These are phyloP conservation scores for Noctua janthe DNA, from an alignment of 2,888 invertebrate species.

Conservation along the genomic window DNA sequence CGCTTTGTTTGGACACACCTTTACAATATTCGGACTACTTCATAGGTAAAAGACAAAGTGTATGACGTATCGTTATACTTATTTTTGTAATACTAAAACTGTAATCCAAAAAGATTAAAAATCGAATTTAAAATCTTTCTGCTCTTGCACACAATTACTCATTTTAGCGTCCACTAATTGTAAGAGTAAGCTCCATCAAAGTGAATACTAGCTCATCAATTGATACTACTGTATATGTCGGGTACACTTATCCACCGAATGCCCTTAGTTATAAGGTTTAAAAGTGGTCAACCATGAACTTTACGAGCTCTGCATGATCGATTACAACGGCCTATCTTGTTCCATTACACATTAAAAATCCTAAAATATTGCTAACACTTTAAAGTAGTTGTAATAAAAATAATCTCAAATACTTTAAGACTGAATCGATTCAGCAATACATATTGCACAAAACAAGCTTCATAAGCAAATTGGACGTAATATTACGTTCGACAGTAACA, in stretches of 20 bases:
- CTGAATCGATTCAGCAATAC: conserved; percentile 52
- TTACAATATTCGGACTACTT: conserved; percentile 39
- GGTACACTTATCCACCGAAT: neutral
- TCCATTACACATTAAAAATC: conserved; percentile 39
- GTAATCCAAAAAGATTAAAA: conserved; percentile 63
- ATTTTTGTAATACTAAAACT: conserved; percentile 43
- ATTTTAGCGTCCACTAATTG: conserved; percentile 1
- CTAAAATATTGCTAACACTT: conserved; percentile 57
- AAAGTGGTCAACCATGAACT: neutral
- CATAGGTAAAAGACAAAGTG: conserved; percentile 44
- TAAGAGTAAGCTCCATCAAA: neutral
- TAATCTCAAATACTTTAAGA: conserved; percentile 61
- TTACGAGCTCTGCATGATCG: neutral
- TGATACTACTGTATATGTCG: neutral
- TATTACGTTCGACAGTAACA: conserved; percentile 68
- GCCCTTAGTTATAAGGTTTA: neutral
- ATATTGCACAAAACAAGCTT: conserved; percentile 83
- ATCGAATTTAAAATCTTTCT: conserved; percentile 51
- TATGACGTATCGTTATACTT: conserved; percentile 39
- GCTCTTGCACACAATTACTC: conserved; percentile 13
- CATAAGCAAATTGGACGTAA: conserved; percentile 85
- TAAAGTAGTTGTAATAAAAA: conserved; percentile 53
- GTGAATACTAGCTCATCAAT: conserved; percentile 4
- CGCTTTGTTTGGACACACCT: no score
- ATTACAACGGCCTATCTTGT: conserved; percentile 24